Percentiles rank a stretch among this genome's conserved stretches.
Evolutionary conservation across 1,140 invertebrate species (phyloP).

Genomic region (Ooceraea biroi): DNA sequence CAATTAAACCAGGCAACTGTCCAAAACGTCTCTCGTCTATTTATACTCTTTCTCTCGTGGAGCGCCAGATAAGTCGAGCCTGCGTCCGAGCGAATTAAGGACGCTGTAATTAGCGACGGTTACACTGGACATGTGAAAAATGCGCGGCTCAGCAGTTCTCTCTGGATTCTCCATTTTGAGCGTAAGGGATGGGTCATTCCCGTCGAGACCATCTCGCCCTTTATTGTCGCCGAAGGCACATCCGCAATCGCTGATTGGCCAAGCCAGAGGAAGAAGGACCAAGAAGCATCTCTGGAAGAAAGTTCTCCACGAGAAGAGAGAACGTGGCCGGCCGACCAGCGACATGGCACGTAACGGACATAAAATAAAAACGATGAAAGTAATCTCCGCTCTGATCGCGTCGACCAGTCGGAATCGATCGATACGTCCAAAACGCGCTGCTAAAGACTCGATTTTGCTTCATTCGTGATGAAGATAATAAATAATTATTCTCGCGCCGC

Average conservation of each 20-base stretch:
- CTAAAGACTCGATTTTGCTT: conserved; percentile 35
- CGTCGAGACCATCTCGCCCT: conserved; percentile 12
- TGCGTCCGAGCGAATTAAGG: conserved; percentile 15
- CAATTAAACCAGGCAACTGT: no score
- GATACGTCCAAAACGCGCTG: conserved; percentile 17
- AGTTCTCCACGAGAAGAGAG: conserved; percentile 64
- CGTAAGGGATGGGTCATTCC: conserved; percentile 30
- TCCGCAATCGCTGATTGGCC: conserved; percentile 40
- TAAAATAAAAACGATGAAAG: conserved; percentile 79
- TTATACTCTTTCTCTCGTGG: no score
- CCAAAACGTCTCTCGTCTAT: no score
- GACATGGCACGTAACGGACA: conserved; percentile 74
- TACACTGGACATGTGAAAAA: conserved; percentile 4
- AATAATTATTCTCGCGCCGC: no score
- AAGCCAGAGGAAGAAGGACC: conserved; percentile 20
- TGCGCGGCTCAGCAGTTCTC: conserved; percentile 1
- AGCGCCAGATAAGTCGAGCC: no score
- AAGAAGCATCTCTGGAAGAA: conserved; percentile 46
- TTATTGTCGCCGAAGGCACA: conserved; percentile 49
- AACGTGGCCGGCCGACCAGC: conserved; percentile 41
- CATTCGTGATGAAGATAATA: neutral
- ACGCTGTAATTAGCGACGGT: conserved; percentile 10
- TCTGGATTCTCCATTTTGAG: conserved; percentile 8
- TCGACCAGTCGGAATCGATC: conserved; percentile 47
- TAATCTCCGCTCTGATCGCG: conserved; percentile 77